These are phyloP conservation scores for Nothoprocta pentlandii DNA, from an alignment of 2,113 vertebrate genomes.

Conservation along the genomic window DNA sequence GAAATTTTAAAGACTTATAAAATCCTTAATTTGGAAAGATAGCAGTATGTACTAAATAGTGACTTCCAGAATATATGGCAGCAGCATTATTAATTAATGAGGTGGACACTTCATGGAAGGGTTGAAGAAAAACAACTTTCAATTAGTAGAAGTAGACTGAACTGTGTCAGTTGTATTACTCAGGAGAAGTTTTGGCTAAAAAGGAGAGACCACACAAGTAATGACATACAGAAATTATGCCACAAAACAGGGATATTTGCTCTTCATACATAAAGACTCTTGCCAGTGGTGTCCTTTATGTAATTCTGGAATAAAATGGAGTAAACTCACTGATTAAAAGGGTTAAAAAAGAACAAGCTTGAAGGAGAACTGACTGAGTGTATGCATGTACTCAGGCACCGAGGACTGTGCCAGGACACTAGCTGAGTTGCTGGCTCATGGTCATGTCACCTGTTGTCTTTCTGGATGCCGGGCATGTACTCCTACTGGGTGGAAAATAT, in stretches of 20 bases:
- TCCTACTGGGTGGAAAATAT: background rate
- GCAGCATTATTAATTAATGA: slow-evolving; percentile 58
- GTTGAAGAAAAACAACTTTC: slow-evolving; percentile 54
- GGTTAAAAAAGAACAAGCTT: background rate
- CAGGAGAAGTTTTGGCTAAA: background rate
- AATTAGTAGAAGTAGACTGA: slow-evolving; percentile 11
- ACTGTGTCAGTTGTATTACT: slow-evolving; percentile 37
- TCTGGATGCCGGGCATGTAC: background rate
- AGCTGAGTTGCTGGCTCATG: background rate
- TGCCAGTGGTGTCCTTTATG: background rate
- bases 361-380: background rate
- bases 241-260: background rate
- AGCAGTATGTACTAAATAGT: slow-evolving; percentile 3
- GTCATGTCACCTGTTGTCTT: background rate
- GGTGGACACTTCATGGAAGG: slow-evolving; percentile 3
- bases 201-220: background rate
- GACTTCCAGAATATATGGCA: slow-evolving; percentile 21
- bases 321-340: background rate
- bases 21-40: slow-evolving; percentile 42
- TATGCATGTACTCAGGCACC: background rate
- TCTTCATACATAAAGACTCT: background rate
- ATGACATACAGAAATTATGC: background rate
- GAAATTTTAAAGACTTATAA: slow-evolving; percentile 43
- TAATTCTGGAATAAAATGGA: background rate
- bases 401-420: background rate